Base-by-base conservation (phyloP, 2,888 invertebrate genomes). In the Yponomeuta cagnagella region DNA sequence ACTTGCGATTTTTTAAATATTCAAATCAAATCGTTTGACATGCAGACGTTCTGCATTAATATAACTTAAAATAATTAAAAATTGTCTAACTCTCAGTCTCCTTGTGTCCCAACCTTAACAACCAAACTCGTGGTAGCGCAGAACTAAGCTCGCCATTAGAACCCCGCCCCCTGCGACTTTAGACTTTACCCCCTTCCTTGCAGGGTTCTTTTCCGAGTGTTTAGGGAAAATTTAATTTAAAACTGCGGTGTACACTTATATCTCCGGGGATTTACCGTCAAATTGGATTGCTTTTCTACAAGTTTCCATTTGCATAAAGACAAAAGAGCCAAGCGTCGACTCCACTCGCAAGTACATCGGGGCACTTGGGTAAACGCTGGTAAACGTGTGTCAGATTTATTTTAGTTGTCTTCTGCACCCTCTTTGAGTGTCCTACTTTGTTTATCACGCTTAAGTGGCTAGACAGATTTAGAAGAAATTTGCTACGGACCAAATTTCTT, bases 221-320 rank as follows among this genome's bases (percentile, higher is more conserved):
- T 63, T 58, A n/a, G 65, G 63, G 63, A 52, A 72, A 75, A 81
- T 85, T 86, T 89, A 86, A 89, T 88, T 87, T 86, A 86, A 87
- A 85, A 86, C 80, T 81, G 82, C 80, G 83, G 82, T 81, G 78
- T 80, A 82, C 82, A 80, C 77, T 83, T 80, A 82, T 80, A 80
- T 84, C 89, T 83, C 82, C 31, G 70, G 83, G 86, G 88, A 82
- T 82, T 88, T 84, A 78, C 79, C 82, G 79, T 84, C 83, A 87
- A 88, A 90, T 89, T 89, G 86, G 86, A 88, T 87, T 84, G 86
- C 82, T 84, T 84, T 81, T 81, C 81, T 83, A 85, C 87, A 84
- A 86, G 85, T 86, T 83, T 79, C 81, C 84, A 90, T 90, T 89
- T 88, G 86, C 88, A 89, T 89, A 79, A 77, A 80, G 79, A 87